phyloP scores from a whole-genome alignment of 2,797 vertebrate genomes.

The Rhinatrema bivittatum region DNA sequence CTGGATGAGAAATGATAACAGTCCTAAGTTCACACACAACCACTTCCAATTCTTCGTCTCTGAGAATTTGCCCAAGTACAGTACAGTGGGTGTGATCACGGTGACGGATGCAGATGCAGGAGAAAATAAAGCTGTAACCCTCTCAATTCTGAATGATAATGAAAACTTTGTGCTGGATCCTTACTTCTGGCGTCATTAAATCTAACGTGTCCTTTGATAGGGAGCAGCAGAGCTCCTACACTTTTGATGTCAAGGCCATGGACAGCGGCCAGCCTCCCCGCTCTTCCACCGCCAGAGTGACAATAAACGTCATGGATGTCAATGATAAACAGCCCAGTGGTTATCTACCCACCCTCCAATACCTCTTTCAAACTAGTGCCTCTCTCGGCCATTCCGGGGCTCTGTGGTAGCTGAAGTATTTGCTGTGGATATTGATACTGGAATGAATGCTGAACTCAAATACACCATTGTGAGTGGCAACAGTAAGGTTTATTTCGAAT shows the following conservation, averaged over 20 bases:
- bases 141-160: conserved; percentile 92
- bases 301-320: conserved; percentile 97
- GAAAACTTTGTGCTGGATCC: conserved; percentile 97
- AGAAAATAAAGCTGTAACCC: conserved; percentile 90
- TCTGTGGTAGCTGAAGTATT: conserved; percentile 96
- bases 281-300: conserved; percentile 95
- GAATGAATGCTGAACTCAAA: conserved; percentile 96
- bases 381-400: conserved; percentile 90
- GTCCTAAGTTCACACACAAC: conserved; percentile 97
- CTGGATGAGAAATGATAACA: conserved; percentile 97
- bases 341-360: conserved; percentile 92
- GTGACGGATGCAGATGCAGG: conserved; percentile 94
- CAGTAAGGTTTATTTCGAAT: conserved; percentile 90
- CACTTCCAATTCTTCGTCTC: conserved; percentile 99
- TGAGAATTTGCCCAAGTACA: conserved; percentile 96
- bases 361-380: conserved; percentile 96
- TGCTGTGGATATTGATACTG: conserved; percentile 92
- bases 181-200: conserved; percentile 92
- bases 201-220: conserved; percentile 96
- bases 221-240: conserved; percentile 97
- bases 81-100: conserved; percentile 96
- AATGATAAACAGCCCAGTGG: conserved; percentile 94
- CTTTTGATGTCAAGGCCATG: conserved; percentile 91
- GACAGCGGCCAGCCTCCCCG: conserved; percentile 88
- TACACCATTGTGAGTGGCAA: conserved; percentile 95